Evolutionary conservation across 2,888 invertebrate species (phyloP).

Genomic region (Temnothorax ravouxi): DNA sequence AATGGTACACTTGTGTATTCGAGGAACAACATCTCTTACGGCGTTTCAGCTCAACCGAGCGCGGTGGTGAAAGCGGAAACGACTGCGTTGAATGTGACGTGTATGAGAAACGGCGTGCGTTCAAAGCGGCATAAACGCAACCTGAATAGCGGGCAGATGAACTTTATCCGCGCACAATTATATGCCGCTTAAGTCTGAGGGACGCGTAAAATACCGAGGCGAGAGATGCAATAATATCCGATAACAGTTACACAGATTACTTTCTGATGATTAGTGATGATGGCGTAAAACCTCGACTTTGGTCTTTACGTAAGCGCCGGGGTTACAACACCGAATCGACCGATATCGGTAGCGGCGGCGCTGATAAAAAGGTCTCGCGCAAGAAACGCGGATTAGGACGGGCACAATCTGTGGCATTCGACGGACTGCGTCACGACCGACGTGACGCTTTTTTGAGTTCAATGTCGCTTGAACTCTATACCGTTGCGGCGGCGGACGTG

Average conservation of each 20-base stretch:
- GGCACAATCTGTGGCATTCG: not conserved
- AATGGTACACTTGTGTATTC: not conserved
- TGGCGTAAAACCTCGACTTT: not conserved
- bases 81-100: not conserved
- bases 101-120: not conserved
- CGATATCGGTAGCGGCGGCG: not conserved
- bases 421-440: slow-evolving; percentile 10
- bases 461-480: not conserved
- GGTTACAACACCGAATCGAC: slow-evolving; percentile 8
- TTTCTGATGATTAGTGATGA: not conserved
- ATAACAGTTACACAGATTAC: not conserved
- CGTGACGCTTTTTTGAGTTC: not conserved
- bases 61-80: not conserved
- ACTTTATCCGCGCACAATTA: slow-evolving; percentile 3
- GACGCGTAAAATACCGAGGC: not conserved
- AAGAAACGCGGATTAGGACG: not conserved
- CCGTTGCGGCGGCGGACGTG: not conserved
- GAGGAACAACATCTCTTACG: not conserved
- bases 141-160: slow-evolving; percentile 15
- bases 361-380: slow-evolving; percentile 54
- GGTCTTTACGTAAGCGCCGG: slow-evolving; percentile 6
- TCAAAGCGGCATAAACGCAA: not conserved
- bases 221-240: not conserved
- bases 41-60: not conserved
- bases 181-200: not conserved